phyloP scores from a whole-genome alignment of 2,113 vertebrate species.

The Pelecanus crispus region DNA sequence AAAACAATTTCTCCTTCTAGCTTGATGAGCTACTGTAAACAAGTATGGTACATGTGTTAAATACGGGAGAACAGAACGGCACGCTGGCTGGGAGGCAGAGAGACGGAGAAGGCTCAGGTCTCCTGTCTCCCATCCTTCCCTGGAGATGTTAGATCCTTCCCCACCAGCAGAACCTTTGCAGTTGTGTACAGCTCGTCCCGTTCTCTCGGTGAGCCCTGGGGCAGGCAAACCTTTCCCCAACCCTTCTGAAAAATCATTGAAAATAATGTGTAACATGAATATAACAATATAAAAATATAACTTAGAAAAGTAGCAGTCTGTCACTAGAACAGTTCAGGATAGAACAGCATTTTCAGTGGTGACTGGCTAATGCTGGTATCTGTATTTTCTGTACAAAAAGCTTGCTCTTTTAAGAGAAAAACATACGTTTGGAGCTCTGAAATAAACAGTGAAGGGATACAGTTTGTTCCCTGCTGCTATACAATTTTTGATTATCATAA shows the following conservation, averaged over 20 bases:
- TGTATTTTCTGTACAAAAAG: background rate
- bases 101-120: background rate
- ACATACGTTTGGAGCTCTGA: background rate
- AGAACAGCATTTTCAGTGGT: background rate
- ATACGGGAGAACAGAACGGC: background rate
- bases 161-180: background rate
- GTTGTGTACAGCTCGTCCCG: fast-evolving
- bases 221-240: background rate
- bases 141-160: background rate
- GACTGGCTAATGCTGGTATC: background rate
- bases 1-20: constrained; percentile 17
- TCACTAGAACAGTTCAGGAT: background rate
- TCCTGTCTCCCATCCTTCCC: background rate
- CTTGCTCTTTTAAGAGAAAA: background rate
- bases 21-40: background rate
- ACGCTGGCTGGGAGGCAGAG: background rate
- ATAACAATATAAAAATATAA: background rate
- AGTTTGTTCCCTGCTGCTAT: background rate
- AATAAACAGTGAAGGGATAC: background rate
- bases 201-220: background rate
- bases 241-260: background rate
- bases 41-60: background rate
- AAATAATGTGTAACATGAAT: background rate
- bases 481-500: background rate
- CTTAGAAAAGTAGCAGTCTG: background rate